Conservation (phyloP, 2,888 invertebrate genomes). For the Mesorhabditis spiculigera region DNA sequence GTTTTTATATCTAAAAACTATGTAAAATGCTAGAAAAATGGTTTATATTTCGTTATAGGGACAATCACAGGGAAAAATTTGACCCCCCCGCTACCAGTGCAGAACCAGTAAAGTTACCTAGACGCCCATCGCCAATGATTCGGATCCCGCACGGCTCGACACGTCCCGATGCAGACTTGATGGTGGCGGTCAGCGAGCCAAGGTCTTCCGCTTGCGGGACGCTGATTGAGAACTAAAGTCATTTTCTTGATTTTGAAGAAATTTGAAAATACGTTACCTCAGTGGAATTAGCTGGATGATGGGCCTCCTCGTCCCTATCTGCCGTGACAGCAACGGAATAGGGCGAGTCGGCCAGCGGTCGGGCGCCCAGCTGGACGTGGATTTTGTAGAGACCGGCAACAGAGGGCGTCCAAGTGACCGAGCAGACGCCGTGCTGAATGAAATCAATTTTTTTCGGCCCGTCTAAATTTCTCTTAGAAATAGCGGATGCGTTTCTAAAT, state of each 20-base stretch:
- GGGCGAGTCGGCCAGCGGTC: conserved; percentile 37
- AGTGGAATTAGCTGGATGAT: conserved; percentile 19
- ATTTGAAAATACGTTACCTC: background rate
- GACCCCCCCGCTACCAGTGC: no score
- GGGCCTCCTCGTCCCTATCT: conserved; percentile 28
- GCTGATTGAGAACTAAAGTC: no score
- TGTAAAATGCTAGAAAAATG: no score
- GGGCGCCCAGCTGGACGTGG: conserved; percentile 45
- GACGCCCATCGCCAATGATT: conserved; percentile 87
- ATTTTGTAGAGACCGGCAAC: conserved; percentile 79
- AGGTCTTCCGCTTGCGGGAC: conserved; percentile 55
- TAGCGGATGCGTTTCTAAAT: no score
- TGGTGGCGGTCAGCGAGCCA: conserved; percentile 72
- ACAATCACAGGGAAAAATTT: no score
- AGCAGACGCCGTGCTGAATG: conserved; percentile 85
- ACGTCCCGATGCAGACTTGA: conserved; percentile 84
- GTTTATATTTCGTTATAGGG: no score
- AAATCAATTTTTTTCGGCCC: no score
- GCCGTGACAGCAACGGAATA: conserved; percentile 6
- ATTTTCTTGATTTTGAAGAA: background rate
- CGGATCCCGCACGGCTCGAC: conserved; percentile 97
- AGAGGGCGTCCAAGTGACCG: conserved; percentile 89
- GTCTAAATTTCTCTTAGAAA: no score
- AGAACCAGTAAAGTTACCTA: conserved; percentile 65
- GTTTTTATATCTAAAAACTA: no score